A percentile compares a stretch with the other conserved stretches of the same genome.
Conservation (phyloP, 2,888 invertebrate species). For the Stenichneumon culpator region DNA sequence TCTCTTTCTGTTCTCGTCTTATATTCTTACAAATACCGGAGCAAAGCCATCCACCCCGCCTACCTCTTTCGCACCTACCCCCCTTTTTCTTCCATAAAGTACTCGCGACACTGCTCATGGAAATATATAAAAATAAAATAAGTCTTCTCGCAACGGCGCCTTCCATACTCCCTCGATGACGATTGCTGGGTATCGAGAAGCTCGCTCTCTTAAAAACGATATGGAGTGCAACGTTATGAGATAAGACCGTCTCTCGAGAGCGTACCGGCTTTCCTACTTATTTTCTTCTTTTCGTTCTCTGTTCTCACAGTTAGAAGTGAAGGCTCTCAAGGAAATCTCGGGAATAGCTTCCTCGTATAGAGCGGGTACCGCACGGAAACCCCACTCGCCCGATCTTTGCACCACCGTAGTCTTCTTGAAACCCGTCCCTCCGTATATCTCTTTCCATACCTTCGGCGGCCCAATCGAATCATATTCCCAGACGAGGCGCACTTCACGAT, state of each 20-base stretch:
- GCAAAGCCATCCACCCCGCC: not conserved
- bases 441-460: constrained; percentile 33
- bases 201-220: constrained; percentile 53
- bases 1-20: constrained; percentile 48
- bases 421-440: not conserved
- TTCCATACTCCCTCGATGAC: not conserved
- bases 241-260: constrained; percentile 33
- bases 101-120: constrained; percentile 29
- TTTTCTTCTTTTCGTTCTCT: constrained; percentile 32
- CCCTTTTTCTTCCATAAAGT: constrained; percentile 11
- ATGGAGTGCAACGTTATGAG: constrained; percentile 46
- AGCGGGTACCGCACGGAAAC: not conserved
- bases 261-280: constrained; percentile 32
- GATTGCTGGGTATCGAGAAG: constrained; percentile 27
- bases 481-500: constrained; percentile 49
- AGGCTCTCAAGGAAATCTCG: constrained; percentile 51
- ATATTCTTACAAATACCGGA: not conserved
- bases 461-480: constrained; percentile 56
- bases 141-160: not conserved
- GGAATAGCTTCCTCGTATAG: constrained; percentile 19
- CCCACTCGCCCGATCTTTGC: constrained; percentile 22
- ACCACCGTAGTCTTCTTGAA: not conserved
- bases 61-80: constrained; percentile 37
- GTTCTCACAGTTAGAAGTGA: constrained; percentile 43
- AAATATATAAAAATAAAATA: constrained; percentile 56